Percentiles rank a stretch among this genome's conserved stretches.
Evolutionary conservation across 30 jellyfish, hydroid and myxozoan species (phyloP).

Genomic region (Cassiopea xamachana): DNA sequence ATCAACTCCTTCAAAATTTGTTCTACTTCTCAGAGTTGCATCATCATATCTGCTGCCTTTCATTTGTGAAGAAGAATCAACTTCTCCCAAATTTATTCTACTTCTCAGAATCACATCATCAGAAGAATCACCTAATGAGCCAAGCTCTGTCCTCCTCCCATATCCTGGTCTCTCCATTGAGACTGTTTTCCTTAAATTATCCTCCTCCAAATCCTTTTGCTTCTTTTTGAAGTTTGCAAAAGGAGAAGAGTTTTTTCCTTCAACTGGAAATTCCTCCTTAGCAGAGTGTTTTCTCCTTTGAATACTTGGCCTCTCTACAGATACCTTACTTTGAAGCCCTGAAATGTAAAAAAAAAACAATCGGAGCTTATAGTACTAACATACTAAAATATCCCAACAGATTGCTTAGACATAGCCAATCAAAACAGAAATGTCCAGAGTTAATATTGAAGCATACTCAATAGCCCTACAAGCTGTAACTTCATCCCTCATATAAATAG

Average conservation of each 20-base stretch:
- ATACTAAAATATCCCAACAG: too few species aligned
- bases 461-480: too few species aligned
- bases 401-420: too few species aligned
- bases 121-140: neutral
- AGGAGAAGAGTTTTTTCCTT: neutral
- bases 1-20: constrained; percentile 1
- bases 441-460: too few species aligned
- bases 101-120: neutral
- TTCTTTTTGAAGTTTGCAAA: neutral
- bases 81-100: neutral
- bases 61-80: constrained; percentile 31
- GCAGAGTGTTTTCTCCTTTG: neutral
- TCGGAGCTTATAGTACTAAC: too few species aligned
- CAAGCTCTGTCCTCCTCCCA: constrained; percentile 21
- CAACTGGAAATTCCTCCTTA: neutral
- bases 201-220: neutral
- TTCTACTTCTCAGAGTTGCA: neutral
- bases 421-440: too few species aligned
- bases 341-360: neutral
- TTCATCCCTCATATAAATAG: too few species aligned
- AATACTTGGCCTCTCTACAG: neutral
- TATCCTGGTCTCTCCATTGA: constrained; percentile 16
- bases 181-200: neutral
- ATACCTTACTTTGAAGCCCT: neutral
- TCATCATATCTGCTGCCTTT: too few species aligned